Percentiles rank a stretch among this genome's conserved stretches.
Conservation (phyloP, 2,797 vertebrate genomes). For the Jordanella pulchra region DNA sequence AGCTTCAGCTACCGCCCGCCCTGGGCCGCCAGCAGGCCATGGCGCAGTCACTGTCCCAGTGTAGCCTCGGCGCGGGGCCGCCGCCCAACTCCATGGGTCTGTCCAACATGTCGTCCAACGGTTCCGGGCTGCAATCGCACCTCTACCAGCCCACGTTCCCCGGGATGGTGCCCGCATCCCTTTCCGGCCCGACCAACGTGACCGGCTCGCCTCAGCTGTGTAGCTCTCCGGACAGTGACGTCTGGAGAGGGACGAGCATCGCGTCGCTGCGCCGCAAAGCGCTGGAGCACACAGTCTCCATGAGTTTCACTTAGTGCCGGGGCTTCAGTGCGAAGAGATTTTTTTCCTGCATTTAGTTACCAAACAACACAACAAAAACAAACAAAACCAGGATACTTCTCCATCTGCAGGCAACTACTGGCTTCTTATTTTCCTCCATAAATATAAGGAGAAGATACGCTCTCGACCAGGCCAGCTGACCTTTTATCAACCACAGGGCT, state of each 20-base stretch:
- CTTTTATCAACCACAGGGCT: slow-evolving; percentile 15
- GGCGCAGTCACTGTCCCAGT: slow-evolving; percentile 96
- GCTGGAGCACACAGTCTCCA: slow-evolving; percentile 98
- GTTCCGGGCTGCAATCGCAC: slow-evolving; percentile 92
- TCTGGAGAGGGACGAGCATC: slow-evolving; percentile 98
- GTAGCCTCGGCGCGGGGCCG: slow-evolving; percentile 90
- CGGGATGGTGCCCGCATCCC: slow-evolving; percentile 91
- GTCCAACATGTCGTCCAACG: slow-evolving; percentile 92
- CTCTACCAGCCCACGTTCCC: slow-evolving; percentile 96
- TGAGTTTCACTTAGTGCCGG: slow-evolving; percentile 92
- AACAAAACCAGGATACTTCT: slow-evolving; percentile 47
- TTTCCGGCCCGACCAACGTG: slow-evolving; percentile 91
- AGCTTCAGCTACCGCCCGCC: slow-evolving; percentile 90
- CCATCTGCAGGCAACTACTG: slow-evolving; percentile 16
- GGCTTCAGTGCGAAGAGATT: slow-evolving; percentile 45
- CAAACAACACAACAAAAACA: slow-evolving; percentile 27
- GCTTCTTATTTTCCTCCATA: slow-evolving; percentile 10
- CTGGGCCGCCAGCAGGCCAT: slow-evolving; percentile 92
- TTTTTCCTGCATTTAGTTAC: slow-evolving; percentile 58
- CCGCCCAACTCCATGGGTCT: slow-evolving; percentile 94
- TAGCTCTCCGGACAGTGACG: slow-evolving; percentile 96
- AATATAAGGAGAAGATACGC: slow-evolving; percentile 24
- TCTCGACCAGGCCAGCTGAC: slow-evolving; percentile 21
- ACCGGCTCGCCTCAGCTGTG: slow-evolving; percentile 94
- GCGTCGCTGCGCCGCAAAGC: slow-evolving; percentile 96